A percentile compares a stretch with the other conserved stretches of the same genome.
phyloP scores from a whole-genome alignment of 37 sponge, comb jelly and placozoan species.

The Tethya wilhelma region DNA sequence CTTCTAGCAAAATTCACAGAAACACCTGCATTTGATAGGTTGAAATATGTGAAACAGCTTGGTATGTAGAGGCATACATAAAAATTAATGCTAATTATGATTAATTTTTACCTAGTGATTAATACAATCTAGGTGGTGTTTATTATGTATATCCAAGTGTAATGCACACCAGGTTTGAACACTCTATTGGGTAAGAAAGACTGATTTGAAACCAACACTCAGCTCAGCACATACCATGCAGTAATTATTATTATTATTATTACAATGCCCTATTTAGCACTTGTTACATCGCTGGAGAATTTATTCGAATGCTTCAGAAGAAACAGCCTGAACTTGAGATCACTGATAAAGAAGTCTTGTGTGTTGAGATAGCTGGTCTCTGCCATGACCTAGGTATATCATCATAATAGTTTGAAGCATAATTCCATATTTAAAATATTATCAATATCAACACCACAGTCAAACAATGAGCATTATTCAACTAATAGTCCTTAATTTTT shows the following conservation, averaged over 20 bases:
- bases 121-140: conserved; percentile 1
- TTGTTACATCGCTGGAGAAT: conserved; percentile 55
- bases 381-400: conserved; percentile 49
- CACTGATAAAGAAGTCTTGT: conserved; percentile 2
- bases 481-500: no score
- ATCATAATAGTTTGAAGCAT: no score
- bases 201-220: no score
- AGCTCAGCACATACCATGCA: no score
- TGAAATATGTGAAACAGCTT: conserved; percentile 35
- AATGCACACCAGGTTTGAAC: conserved; percentile 62
- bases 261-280: conserved; percentile 1
- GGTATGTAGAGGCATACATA: background rate
- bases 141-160: conserved; percentile 52
- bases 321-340: background rate
- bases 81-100: background rate
- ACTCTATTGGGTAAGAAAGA: conserved; percentile 76
- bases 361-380: conserved; percentile 48
- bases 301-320: conserved; percentile 19
- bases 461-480: no score
- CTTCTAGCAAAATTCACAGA: conserved; percentile 12
- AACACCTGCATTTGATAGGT: conserved; percentile 30
- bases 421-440: no score
- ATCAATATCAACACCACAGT: no score
- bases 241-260: no score
- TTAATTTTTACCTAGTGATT: background rate